phyloP scores from a whole-genome alignment of 1,140 invertebrate genomes.

The Drosophila navojoa region DNA sequence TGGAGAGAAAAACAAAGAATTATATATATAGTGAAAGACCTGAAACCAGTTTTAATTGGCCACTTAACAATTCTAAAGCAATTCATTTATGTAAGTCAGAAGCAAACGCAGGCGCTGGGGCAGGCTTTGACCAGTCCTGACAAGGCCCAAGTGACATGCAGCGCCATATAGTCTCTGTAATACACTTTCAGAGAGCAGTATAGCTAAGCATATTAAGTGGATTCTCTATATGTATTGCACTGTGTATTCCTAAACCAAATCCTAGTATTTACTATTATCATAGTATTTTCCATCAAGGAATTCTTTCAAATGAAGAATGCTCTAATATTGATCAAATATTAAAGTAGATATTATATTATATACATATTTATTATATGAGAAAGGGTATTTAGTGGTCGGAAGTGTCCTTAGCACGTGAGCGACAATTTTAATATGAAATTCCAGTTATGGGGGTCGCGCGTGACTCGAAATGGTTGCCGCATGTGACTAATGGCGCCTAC shows the following conservation, averaged over 20 bases:
- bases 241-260: not conserved
- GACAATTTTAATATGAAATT: slow-evolving; percentile 20
- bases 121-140: not conserved
- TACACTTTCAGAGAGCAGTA: not conserved
- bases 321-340: no score
- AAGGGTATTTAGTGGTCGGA: no score
- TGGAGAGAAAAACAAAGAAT: no score
- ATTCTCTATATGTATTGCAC: no score
- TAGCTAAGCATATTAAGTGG: not conserved
- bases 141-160: slow-evolving; percentile 15
- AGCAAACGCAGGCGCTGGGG: not conserved
- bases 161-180: slow-evolving; percentile 13
- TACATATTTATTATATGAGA: no score
- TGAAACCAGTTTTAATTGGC: slow-evolving; percentile 4
- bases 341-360: no score
- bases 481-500: slow-evolving; percentile 29
- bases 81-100: slow-evolving; percentile 3
- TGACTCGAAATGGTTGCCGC: slow-evolving; percentile 37
- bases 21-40: no score
- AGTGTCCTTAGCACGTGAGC: slow-evolving; percentile 28
- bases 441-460: slow-evolving; percentile 16
- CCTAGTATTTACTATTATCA: not conserved
- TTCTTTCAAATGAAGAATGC: no score
- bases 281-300: no score
- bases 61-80: slow-evolving; percentile 1